These are phyloP conservation scores for Podargus strigoides DNA, from an alignment of 2,797 vertebrate species.

Conservation along the genomic window DNA sequence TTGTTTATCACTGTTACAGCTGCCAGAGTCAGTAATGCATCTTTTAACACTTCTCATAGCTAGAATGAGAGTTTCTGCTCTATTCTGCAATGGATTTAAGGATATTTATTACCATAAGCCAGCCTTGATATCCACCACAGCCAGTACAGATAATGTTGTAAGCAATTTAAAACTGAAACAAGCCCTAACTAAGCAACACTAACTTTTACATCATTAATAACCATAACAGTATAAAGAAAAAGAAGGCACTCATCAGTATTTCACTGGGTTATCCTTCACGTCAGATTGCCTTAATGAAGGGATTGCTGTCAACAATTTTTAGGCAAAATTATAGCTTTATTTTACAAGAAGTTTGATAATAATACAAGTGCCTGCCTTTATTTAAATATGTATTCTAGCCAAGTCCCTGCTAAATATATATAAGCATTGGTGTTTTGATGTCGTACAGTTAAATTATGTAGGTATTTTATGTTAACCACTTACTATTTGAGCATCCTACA, in stretches of 20 bases:
- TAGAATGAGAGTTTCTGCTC: conserved; percentile 6
- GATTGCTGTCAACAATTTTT: not conserved
- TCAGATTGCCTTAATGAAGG: not conserved
- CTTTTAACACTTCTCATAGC: conserved; percentile 17
- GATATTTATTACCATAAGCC: not conserved
- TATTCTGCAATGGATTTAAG: conserved; percentile 19
- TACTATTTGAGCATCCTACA: not conserved
- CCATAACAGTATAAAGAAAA: not conserved
- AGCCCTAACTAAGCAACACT: conserved; percentile 1
- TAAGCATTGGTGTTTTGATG: not conserved
- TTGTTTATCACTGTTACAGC: conserved; percentile 40
- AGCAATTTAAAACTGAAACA: conserved; percentile 37
- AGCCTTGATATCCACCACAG: not conserved
- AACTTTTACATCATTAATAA: conserved; percentile 9
- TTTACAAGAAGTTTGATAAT: not conserved
- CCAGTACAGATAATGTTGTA: not conserved
- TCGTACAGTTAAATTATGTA: not conserved
- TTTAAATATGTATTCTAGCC: not conserved
- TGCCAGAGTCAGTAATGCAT: conserved; percentile 10
- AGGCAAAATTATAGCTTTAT: not conserved
- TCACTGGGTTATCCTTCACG: not conserved
- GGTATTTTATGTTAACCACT: not conserved
- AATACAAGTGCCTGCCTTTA: not conserved
- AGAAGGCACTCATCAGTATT: not conserved
- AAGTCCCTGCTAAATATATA: not conserved